phyloP scores from a whole-genome alignment of 2,113 vertebrate genomes.

The Nycticebus coucang region DNA sequence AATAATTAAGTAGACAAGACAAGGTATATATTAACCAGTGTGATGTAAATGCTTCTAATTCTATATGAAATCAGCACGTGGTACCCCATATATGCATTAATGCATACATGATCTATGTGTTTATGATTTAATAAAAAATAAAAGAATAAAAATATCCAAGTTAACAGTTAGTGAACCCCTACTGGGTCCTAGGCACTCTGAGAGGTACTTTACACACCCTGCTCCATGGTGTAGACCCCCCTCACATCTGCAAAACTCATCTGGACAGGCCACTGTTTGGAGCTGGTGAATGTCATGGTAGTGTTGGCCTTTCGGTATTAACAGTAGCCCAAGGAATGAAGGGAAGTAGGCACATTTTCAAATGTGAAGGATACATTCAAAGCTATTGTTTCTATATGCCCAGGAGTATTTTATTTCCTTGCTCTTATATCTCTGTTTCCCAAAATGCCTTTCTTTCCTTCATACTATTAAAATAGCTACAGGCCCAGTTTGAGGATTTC shows the following conservation, averaged over 20 bases:
- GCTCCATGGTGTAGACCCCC: fast-evolving
- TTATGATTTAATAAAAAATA: too few relatives aligned
- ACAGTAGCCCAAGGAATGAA: not conserved
- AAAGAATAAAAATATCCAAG: not conserved
- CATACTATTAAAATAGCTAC: not conserved
- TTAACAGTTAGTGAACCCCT: not conserved
- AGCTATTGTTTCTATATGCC: not conserved
- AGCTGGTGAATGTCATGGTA: not conserved
- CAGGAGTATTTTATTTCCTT: not conserved
- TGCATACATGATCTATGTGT: too few relatives aligned
- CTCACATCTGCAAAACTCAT: not conserved
- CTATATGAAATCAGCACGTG: too few relatives aligned
- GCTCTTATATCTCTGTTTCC: not conserved
- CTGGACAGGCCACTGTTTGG: not conserved
- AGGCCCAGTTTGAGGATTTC: not conserved
- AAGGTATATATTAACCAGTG: too few relatives aligned
- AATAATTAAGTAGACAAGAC: too few relatives aligned
- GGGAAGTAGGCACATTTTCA: not conserved
- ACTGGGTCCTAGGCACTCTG: not conserved
- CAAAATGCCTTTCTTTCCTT: not conserved
- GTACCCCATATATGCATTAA: too few relatives aligned
- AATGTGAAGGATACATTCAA: not conserved
- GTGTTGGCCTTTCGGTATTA: not conserved
- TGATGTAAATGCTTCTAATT: too few relatives aligned
- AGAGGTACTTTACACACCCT: fast-evolving